Percentiles rank a stretch among this genome's conserved stretches.
Conservation (phyloP, 1,140 invertebrate genomes). For the Cydia strobilella region DNA sequence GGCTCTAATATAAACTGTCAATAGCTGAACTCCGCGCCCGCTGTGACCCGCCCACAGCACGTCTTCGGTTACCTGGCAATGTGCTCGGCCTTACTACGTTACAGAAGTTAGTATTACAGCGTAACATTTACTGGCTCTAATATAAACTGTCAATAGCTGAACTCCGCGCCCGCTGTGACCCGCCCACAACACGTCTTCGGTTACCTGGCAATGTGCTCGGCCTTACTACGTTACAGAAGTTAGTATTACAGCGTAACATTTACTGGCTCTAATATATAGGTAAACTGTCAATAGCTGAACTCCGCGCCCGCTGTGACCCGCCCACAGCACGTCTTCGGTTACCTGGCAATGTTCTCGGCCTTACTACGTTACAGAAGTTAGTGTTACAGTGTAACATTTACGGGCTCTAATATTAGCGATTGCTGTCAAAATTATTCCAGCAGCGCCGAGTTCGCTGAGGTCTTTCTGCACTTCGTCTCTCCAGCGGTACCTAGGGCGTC, state of each 20-base stretch:
- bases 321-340: constrained; percentile 43
- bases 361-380: constrained; percentile 39
- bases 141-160: constrained; percentile 3
- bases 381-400: no score
- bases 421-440: no score
- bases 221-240: constrained; percentile 38
- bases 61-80: constrained; percentile 36
- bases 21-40: constrained; percentile 46
- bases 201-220: constrained; percentile 46
- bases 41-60: constrained; percentile 47
- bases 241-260: no score
- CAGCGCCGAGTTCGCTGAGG: no score
- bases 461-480: no score
- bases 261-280: no score
- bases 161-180: constrained; percentile 52
- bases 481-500: no score
- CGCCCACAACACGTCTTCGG: constrained; percentile 40
- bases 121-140: no score
- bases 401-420: no score
- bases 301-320: constrained; percentile 53
- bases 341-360: constrained; percentile 41
- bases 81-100: constrained; percentile 48
- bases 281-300: constrained; percentile 8
- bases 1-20: no score
- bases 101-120: not conserved